Percentiles rank a stretch among this genome's conserved stretches.
Evolutionary conservation across 2,888 invertebrate species (phyloP).

Genomic region (Parnassius mnemosyne): DNA sequence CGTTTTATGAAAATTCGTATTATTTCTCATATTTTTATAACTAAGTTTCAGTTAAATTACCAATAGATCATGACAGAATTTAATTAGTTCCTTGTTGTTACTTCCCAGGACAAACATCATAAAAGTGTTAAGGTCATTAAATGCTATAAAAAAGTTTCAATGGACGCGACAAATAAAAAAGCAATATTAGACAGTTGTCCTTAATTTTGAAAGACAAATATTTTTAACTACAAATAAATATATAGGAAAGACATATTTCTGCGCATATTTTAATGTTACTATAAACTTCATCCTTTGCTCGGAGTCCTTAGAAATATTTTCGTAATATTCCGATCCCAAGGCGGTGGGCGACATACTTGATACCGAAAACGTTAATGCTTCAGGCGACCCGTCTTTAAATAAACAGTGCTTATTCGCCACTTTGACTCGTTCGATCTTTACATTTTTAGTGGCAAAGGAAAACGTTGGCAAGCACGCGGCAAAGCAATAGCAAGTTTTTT

Average conservation of each 20-base stretch:
- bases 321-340: neutral
- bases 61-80: too few relatives aligned
- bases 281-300: neutral
- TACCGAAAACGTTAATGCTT: constrained; percentile 3
- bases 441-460: neutral
- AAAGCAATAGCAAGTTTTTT: neutral
- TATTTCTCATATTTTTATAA: too few relatives aligned
- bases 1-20: too few relatives aligned
- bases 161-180: too few relatives aligned
- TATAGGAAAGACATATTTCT: too few relatives aligned
- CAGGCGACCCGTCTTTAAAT: neutral
- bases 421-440: constrained; percentile 1
- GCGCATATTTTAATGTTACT: too few relatives aligned
- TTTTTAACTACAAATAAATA: neutral
- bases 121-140: too few relatives aligned
- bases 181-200: too few relatives aligned
- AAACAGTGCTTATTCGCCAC: neutral
- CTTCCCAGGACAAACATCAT: too few relatives aligned
- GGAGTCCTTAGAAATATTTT: neutral
- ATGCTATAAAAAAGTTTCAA: too few relatives aligned
- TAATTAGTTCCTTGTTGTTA: too few relatives aligned
- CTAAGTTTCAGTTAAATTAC: too few relatives aligned
- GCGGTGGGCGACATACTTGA: neutral
- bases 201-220: neutral
- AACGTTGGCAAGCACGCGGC: neutral